Evolutionary conservation across 2,888 invertebrate species (phyloP).

Genomic region (Drosophila peninsularis): DNA sequence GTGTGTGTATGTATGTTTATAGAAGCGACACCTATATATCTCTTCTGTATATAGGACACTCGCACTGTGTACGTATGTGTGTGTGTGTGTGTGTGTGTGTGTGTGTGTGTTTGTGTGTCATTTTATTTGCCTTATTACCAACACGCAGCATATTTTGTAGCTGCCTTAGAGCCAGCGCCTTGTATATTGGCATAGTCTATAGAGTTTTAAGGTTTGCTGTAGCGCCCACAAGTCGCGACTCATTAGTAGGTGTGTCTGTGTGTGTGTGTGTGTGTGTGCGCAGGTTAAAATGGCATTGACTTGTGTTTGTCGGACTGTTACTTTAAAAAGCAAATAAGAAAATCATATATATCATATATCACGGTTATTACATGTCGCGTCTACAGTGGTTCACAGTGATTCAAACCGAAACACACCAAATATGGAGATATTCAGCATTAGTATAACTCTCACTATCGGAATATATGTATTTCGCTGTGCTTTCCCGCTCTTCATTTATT

Average conservation of each 20-base stretch:
- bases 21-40: conserved; percentile 29
- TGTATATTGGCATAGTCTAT: conserved; percentile 35
- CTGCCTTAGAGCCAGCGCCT: conserved; percentile 62
- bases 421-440: background rate
- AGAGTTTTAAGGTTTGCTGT: conserved; percentile 13
- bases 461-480: background rate
- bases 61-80: conserved; percentile 23
- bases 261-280: conserved; percentile 18
- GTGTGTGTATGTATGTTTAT: conserved; percentile 1
- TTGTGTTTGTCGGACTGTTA: conserved; percentile 62
- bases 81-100: conserved; percentile 12
- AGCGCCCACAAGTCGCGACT: conserved; percentile 41
- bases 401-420: background rate
- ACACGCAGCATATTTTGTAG: conserved; percentile 76
- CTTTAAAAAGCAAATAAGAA: conserved; percentile 51
- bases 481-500: conserved; percentile 10
- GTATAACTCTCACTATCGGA: background rate
- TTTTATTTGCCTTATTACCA: conserved; percentile 75
- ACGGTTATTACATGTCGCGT: conserved; percentile 15
- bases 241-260: conserved; percentile 49
- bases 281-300: conserved; percentile 66
- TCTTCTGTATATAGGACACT: conserved; percentile 49
- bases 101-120: conserved; percentile 37
- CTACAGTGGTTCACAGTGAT: conserved; percentile 8
- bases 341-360: conserved; percentile 33